phyloP scores from a whole-genome alignment of 2,113 vertebrate genomes.

The Gorsachius goisagi region DNA sequence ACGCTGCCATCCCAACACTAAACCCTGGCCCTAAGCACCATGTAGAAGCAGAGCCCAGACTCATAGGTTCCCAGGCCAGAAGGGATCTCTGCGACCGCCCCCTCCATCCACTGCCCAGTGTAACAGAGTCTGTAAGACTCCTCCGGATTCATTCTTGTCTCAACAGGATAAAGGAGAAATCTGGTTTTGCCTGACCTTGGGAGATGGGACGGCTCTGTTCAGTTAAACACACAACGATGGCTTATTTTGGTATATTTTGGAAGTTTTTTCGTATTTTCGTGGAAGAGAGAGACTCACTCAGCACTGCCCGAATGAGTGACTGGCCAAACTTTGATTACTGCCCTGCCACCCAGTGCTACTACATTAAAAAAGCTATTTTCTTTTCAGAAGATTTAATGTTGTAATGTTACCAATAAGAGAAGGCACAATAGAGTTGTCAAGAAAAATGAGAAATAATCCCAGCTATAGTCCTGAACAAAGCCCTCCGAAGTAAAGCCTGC shows the following conservation, averaged over 20 bases:
- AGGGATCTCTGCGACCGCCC: no score
- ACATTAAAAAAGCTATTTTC: neutral
- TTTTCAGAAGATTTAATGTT: neutral
- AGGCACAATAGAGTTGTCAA: neutral
- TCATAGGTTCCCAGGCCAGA: neutral
- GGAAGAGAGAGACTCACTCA: neutral
- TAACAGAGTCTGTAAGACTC: neutral
- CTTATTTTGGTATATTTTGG: neutral
- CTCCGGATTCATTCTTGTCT: neutral
- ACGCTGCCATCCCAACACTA: no score
- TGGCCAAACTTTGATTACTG: neutral
- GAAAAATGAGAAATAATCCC: neutral
- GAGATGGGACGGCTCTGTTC: neutral
- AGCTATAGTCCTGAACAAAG: neutral
- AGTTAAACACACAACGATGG: neutral
- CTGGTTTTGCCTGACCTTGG: neutral
- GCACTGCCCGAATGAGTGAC: neutral
- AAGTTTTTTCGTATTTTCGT: neutral
- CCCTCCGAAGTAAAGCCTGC: neutral
- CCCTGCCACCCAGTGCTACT: neutral
- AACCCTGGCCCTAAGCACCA: no score
- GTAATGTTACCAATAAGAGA: neutral
- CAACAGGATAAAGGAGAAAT: neutral
- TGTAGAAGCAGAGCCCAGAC: neutral
- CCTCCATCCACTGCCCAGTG: accelerated